phyloP scores from a whole-genome alignment of 2,797 vertebrate genomes.

The Astyanax mexicanus region DNA sequence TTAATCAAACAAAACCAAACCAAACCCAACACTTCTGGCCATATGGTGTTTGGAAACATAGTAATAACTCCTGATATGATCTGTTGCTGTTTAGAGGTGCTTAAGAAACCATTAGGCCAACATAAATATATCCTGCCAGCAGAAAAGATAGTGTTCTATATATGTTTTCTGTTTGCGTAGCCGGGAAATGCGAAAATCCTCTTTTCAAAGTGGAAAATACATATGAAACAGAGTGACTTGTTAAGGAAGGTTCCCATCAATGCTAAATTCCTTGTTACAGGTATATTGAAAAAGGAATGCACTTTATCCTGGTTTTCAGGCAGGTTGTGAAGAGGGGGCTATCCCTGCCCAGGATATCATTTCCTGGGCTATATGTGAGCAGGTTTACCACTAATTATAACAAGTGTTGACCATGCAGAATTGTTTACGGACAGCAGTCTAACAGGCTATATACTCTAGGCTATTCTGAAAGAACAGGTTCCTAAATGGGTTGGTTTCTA shows the following conservation, averaged over 20 bases:
- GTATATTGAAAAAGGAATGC: conserved; percentile 44
- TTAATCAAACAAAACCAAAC: too few species aligned
- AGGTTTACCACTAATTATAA: conserved; percentile 41
- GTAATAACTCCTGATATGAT: background rate
- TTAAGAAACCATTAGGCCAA: background rate
- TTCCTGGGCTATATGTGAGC: conserved; percentile 41
- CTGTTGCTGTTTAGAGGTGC: background rate
- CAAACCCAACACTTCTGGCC: too few species aligned
- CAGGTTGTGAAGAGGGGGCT: background rate
- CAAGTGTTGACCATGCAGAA: conserved; percentile 66
- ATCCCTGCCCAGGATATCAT: conserved; percentile 39
- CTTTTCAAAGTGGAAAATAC: too few species aligned
- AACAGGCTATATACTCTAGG: background rate
- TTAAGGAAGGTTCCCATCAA: background rate
- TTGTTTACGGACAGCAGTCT: too few species aligned
- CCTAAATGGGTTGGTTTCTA: conserved; percentile 64
- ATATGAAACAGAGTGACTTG: background rate
- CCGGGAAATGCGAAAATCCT: background rate
- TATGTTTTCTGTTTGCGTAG: background rate
- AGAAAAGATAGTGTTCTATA: background rate
- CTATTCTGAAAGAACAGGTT: conserved; percentile 54
- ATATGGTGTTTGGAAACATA: background rate
- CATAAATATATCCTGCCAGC: background rate
- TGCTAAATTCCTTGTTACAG: background rate
- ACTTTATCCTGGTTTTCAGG: conserved; percentile 24